Evolutionary conservation across 2,888 invertebrate genomes (phyloP), one percentile per base, ranked within the genome.

Genomic region (Scaeva pyrastri): DNA sequence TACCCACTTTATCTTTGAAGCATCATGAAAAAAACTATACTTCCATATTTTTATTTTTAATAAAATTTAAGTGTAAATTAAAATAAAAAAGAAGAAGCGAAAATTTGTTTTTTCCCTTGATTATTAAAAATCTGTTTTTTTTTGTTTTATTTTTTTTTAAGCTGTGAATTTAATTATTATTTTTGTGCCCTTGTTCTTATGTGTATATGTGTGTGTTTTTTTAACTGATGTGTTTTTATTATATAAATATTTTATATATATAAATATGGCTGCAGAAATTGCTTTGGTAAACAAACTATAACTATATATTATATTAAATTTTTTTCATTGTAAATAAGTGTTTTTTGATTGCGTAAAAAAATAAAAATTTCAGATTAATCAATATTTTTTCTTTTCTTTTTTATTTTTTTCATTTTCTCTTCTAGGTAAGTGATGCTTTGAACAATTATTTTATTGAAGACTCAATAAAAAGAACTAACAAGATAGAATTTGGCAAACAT

Each of bases 221-320:
- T 76, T 36, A 16, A 39, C 43, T 75, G 56, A 68, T 50, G 36
- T 60, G 21, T 39, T 21, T 52, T 52, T 36, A 14, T n/a, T 50
- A 55, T 78, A 31, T 66, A 43, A n/a, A 75, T 68, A 75, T 62
- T 81, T 50, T 76, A 52, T 41, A 62, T 86, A 60, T 82, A 86
- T 86, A 87, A 87, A 87, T 87, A 87, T 87, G 87, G 87, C 87
- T 87, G 87, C 87, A 31, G 83, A 87, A 87, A 87, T 43, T 87
- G 82, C 83, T 83, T 87, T 78, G 82, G 82, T 86, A 85, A 81
- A 80, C 26, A 79, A 80, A 64, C 12, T 48, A 43, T 56, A 26
- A n/a, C 8, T 31, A 31, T 0, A 31, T 31, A 31, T 31, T n/a
- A n/a, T n/a, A n/a, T n/a, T n/a, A 36, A 52, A 31, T 23, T 12